phyloP scores from a whole-genome alignment of 2,113 vertebrate species.

The Gambusia holbrooki region DNA sequence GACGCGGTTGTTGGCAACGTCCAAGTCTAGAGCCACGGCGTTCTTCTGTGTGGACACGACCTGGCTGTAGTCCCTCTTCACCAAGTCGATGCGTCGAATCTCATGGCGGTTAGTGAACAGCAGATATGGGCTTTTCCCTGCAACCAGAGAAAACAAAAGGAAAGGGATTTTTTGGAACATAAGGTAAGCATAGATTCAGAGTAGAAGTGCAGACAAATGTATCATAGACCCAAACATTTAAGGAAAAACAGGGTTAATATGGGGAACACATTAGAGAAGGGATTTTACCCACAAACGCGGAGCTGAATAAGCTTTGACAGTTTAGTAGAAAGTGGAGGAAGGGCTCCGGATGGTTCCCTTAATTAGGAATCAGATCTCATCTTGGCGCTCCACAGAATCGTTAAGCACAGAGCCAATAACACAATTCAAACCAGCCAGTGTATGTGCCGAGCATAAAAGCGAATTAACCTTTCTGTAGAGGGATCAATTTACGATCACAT shows the following conservation, averaged over 20 bases:
- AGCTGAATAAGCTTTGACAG: slow-evolving; percentile 24
- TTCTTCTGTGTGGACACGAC: slow-evolving; percentile 97
- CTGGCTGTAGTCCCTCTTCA: slow-evolving; percentile 92
- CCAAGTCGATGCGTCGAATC: slow-evolving; percentile 91
- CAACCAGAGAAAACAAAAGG: background rate
- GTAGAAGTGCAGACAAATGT: background rate
- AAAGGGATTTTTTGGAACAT: background rate
- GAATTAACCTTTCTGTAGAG: slow-evolving; percentile 1
- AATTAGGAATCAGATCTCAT: slow-evolving; percentile 9
- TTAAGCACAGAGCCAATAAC: slow-evolving; percentile 3
- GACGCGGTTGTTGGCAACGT: slow-evolving; percentile 91
- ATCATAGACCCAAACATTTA: background rate
- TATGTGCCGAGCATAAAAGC: slow-evolving; percentile 5
- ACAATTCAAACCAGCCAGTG: slow-evolving; percentile 9
- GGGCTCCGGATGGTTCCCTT: background rate
- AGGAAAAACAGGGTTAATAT: slow-evolving; percentile 3
- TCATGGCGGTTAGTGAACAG: slow-evolving; percentile 97
- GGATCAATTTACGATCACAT: background rate
- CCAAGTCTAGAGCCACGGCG: slow-evolving; percentile 90
- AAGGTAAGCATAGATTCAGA: background rate
- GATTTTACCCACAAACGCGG: slow-evolving; percentile 7
- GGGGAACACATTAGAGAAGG: background rate
- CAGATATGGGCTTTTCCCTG: slow-evolving; percentile 91
- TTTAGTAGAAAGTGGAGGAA: background rate
- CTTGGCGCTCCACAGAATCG: slow-evolving; percentile 1